Evolutionary conservation across 2,113 vertebrate species (phyloP), one percentile per base, ranked within the genome.

Genomic region (Verasper variegatus): DNA sequence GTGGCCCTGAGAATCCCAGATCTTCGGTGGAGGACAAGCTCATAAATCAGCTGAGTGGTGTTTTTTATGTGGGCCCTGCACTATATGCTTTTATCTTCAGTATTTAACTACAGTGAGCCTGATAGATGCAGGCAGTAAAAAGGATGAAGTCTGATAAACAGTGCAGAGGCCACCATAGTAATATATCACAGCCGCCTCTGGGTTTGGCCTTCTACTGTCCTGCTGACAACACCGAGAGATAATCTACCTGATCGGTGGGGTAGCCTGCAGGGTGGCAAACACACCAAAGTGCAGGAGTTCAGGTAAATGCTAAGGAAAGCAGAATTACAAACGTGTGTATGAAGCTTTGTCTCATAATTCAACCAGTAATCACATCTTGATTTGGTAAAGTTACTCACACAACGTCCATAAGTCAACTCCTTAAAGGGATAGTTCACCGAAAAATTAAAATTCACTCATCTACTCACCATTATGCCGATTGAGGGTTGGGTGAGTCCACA

Each of bases 71-170:
- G 62, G 49, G n/a, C 23, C 70, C 82, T 76, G 65, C 51, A 72
- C 79, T 80, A 68, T 76, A 81, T 76, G 71, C 74, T 84, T 90
- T 91, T 90, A 91, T 91, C 83, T 80, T 47, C 60, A 69, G 64
- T 78, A 82, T 88, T 84, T 90, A 90, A 86, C 87, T 80, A 87
- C 77, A 57, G 49, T 27, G 75, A 78, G 62, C 23, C 77, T 87
- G 83, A 85, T 71, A 75, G 86, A 78, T 71, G 67, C 42, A 68
- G 78, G 76, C 66, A 75, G 84, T 81, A 88, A 91, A 89, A 68
- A 75, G 62, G 69, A 88, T 82, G 69, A 80, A 69, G 76, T 71
- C 82, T 76, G 86, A 86, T 78, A 89, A 91, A 86, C 77, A 72
- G 73, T n/a, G 55, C 67, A 66, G 76, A 80, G 66, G 71, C 68